phyloP scores from a whole-genome alignment of 1,140 invertebrate genomes.

The Drosophila baimaii region DNA sequence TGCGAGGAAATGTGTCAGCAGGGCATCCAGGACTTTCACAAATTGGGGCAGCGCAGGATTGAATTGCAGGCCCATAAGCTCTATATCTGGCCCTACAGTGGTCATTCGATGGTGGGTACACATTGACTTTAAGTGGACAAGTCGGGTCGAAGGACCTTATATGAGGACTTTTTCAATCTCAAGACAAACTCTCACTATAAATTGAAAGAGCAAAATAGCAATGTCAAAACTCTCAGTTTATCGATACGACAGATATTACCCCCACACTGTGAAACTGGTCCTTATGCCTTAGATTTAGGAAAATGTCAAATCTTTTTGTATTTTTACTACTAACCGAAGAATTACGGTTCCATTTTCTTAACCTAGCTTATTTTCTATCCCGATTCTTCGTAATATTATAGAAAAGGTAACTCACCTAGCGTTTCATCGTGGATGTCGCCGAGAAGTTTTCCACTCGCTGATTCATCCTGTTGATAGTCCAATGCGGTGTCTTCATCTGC shows the following conservation, averaged over 20 bases:
- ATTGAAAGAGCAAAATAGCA: too few species aligned
- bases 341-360: background rate
- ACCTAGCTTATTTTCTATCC: background rate
- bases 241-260: background rate
- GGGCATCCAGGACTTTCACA: conserved; percentile 55
- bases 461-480: conserved; percentile 77
- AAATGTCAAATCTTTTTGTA: too few species aligned
- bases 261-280: background rate
- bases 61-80: conserved; percentile 45
- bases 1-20: conserved; percentile 67
- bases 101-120: background rate
- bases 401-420: conserved; percentile 40
- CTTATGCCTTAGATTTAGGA: background rate
- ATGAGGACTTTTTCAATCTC: too few species aligned
- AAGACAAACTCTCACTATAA: too few species aligned
- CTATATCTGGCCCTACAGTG: conserved; percentile 36
- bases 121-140: too few species aligned
- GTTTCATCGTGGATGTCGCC: conserved; percentile 69
- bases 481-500: conserved; percentile 76
- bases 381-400: too few species aligned
- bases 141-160: background rate
- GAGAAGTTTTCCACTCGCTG: conserved; percentile 74
- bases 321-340: too few species aligned
- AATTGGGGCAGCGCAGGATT: conserved; percentile 48
- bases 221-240: too few species aligned